These are phyloP conservation scores for Vanacampus margaritifer DNA, from an alignment of 2,113 vertebrate genomes.

Conservation along the genomic window DNA sequence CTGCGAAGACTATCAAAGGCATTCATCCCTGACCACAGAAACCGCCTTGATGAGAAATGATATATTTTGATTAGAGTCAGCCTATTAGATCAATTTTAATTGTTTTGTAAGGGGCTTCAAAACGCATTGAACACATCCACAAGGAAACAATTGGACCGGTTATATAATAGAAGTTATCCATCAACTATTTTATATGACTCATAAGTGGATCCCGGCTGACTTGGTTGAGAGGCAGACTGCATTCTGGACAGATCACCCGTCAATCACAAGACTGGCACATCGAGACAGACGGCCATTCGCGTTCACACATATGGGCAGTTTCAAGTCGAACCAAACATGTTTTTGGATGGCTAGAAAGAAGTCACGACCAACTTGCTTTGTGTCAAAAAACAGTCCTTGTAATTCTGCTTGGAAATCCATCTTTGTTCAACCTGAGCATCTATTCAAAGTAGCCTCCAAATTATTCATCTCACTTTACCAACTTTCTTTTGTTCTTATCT, in stretches of 20 bases:
- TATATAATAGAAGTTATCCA: too few species aligned
- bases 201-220: background rate
- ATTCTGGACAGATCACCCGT: background rate
- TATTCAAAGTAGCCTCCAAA: background rate
- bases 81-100: background rate
- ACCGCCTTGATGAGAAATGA: background rate
- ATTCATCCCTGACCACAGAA: constrained; percentile 5
- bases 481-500: background rate
- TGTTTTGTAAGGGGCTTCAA: background rate
- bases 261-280: background rate
- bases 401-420: background rate
- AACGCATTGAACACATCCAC: background rate
- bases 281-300: too few species aligned
- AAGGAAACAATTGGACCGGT: background rate
- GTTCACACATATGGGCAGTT: background rate
- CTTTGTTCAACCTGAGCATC: background rate
- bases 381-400: background rate
- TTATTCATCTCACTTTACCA: background rate
- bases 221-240: background rate
- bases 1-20: constrained; percentile 1
- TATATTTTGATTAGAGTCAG: background rate
- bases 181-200: too few species aligned
- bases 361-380: background rate
- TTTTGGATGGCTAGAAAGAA: background rate
- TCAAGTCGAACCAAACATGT: background rate